These are phyloP conservation scores for Pandemis heparana DNA, from an alignment of 2,888 invertebrate genomes.

Conservation along the genomic window DNA sequence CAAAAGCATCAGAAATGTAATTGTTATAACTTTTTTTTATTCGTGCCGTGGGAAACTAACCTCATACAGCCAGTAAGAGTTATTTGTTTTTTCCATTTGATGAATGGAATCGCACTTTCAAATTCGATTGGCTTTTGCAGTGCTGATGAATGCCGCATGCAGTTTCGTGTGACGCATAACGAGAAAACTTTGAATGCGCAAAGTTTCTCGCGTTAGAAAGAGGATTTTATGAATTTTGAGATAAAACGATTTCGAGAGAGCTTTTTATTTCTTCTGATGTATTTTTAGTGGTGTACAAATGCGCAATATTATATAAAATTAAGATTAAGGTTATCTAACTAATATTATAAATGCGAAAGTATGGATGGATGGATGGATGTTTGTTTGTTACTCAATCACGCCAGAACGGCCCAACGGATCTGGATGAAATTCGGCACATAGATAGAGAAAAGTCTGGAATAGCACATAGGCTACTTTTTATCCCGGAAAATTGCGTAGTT, in stretches of 20 bases:
- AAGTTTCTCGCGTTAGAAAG: neutral
- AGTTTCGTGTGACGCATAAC: conserved; percentile 5
- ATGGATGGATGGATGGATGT: too few species aligned
- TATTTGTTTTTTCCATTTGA: conserved; percentile 2
- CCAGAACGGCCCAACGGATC: too few species aligned
- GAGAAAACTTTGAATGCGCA: conserved; percentile 1
- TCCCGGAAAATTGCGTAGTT: too few species aligned
- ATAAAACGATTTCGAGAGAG: neutral
- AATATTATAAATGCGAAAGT: too few species aligned
- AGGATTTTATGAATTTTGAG: neutral
- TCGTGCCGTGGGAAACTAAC: neutral
- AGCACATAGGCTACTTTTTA: too few species aligned
- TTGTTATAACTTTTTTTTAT: neutral
- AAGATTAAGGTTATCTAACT: too few species aligned
- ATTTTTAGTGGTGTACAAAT: neutral
- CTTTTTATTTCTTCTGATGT: neutral
- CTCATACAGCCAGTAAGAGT: neutral
- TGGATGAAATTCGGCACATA: too few species aligned
- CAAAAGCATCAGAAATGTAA: neutral
- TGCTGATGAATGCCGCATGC: conserved; percentile 16
- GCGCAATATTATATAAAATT: too few species aligned
- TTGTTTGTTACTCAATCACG: too few species aligned
- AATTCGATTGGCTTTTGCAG: neutral
- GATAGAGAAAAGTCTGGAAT: too few species aligned
- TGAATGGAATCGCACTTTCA: conserved; percentile 5